Conservation (phyloP, 2,113 vertebrate genomes). For the Carassius auratus region DNA sequence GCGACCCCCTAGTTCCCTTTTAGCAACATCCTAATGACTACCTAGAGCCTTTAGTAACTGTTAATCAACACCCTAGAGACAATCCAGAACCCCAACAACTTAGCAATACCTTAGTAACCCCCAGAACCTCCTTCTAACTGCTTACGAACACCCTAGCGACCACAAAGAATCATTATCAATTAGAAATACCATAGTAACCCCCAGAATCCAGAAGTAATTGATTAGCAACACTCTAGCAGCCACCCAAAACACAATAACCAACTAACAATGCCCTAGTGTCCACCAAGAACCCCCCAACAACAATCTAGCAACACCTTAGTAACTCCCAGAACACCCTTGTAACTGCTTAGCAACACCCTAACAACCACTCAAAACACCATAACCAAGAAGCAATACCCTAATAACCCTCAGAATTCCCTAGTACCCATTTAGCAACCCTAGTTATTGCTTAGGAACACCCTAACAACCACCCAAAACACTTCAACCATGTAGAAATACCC, state of each 20-base stretch:
- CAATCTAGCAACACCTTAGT: neutral
- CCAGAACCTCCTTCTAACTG: neutral
- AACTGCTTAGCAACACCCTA: too few relatives aligned
- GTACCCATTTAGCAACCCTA: too few relatives aligned
- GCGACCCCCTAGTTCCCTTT: neutral
- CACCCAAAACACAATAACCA: neutral
- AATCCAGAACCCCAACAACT: too few relatives aligned
- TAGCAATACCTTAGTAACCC: too few relatives aligned
- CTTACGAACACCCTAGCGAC: neutral
- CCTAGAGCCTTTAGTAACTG: neutral
- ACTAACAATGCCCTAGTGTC: neutral
- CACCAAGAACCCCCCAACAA: neutral
- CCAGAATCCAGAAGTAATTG: neutral
- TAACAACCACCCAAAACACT: neutral
- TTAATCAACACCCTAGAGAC: too few relatives aligned
- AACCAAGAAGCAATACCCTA: neutral
- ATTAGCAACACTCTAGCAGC: neutral
- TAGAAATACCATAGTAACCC: neutral
- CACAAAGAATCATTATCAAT: neutral
- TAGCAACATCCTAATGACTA: neutral
- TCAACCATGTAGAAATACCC: neutral
- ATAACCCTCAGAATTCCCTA: too few relatives aligned
- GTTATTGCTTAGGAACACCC: neutral
- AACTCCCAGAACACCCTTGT: too few relatives aligned
- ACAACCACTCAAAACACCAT: neutral